Base-by-base conservation (phyloP, 2,888 invertebrate genomes). In the Standfussiana lucernea region DNA sequence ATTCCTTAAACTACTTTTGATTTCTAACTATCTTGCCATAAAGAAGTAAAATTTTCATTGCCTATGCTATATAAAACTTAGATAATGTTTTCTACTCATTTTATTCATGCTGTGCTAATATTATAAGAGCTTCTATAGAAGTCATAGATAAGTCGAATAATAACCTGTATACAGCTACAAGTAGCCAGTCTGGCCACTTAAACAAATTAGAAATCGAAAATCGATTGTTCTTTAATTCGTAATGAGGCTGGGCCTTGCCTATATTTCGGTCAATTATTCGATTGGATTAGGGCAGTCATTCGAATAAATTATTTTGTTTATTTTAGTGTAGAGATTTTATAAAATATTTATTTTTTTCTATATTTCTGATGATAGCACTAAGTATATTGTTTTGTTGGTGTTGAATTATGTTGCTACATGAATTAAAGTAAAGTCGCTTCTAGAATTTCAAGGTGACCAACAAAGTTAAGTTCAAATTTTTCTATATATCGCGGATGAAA, bases 191-290 rank as follows among this genome's bases (percentile, higher is more conserved):
- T 45, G 5, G 28, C 75, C 77, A 80, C 80, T 88, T 82, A 69
- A 45, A 81, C 75, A 79, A 82, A 82, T 83, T 81, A 87, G 67
- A 64, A 80, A 80, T 86, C 83, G 77, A 77, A 74, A 68, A 88
- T 89, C 84, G 87, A 88, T 88, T 83, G 70, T 79, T 76, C 79
- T 82, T 86, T 69, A 85, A 87, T 85, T 77, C 82, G 83, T 84
- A 86, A 87, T 86, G 84, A 80, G 62, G 67, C 6, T 77, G 53
- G 74, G 65, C 77, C 67, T 78, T 76, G 73, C 75, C 75, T 80
- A 78, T 79, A 76, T 72, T 77, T 56, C 37, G 32, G 64, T 3
- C 67, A 65, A 82, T 76, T 73, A 83, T 59, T 45, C 42, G 72
- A 76, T 79, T 75, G 45, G 50, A 74, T 76, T 66, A 28, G 35